Base-by-base conservation (phyloP, 2,113 vertebrate species). In the Odocoileus hemionus region DNA sequence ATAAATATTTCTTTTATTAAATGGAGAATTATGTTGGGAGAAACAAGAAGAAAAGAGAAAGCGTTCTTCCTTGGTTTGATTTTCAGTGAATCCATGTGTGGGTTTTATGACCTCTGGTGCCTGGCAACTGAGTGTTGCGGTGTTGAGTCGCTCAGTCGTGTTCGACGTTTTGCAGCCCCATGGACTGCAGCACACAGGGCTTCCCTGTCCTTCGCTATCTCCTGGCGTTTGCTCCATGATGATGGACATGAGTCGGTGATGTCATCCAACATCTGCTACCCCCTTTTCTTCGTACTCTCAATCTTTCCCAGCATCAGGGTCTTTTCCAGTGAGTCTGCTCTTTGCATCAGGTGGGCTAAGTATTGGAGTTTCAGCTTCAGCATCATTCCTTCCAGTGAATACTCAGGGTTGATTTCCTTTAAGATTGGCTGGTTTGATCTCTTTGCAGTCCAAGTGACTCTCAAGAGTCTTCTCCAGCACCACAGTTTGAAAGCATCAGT, bases 11-110 rank as follows among this genome's bases (percentile, higher is more conserved):
- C 88, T 91, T 94, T 33, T 78, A 76, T 85, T 89, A 82, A 79
- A 5, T 84, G n/a, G 85, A 50, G 43, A 84, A 61, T 74, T 60
- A 47, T 58, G 54, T 96, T 7, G 39, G n/a, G 43, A 87, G 76
- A 88, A 91, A 86, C 7, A 67, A 93, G n/a, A 86, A 76, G 47
- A 39, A 57, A 85, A 55, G 64, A 55, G 28, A 85, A 50, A 91
- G 25, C 1, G 5, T 61, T 52, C 30, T 91, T 5, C 58, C 45
- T 23, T 58, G 30, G 7, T 74, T 79, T 33, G 82, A 25, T 67
- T 60, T 87, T 74, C 70, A 83, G 67, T 19, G 25, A 54, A 7
- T 80, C 21, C 33, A 10, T 43, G 25, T 26, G 28, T 83, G 61
- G 8, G 39, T 19, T 64, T 85, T 70, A 23, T 8, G 28, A 64